Evolutionary conservation across 2,113 vertebrate species (phyloP).

Genomic region (Odontophorus gujanensis): DNA sequence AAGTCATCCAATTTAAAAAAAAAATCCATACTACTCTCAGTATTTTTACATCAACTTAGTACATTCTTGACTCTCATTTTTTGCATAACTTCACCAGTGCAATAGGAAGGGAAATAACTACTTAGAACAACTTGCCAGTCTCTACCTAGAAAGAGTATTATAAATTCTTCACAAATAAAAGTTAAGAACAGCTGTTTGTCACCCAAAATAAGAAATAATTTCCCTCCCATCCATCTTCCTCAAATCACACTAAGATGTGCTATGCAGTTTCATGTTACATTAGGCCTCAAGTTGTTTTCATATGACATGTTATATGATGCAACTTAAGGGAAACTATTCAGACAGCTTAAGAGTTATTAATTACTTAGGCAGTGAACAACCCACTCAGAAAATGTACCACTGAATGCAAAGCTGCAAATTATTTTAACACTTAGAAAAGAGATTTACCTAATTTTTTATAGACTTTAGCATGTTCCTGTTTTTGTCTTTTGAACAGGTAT

Average conservation of each 20-base stretch:
- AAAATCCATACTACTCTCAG: background rate
- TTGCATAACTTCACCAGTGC: background rate
- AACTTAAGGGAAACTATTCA: conserved; percentile 72
- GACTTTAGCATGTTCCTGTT: background rate
- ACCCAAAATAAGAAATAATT: conserved; percentile 64
- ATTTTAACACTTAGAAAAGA: background rate
- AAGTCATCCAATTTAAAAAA: conserved; percentile 67
- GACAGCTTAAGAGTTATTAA: conserved; percentile 72
- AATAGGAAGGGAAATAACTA: background rate
- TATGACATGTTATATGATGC: conserved; percentile 72
- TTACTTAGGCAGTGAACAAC: conserved; percentile 40
- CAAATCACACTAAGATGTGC: conserved; percentile 66
- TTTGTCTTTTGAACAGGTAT: background rate
- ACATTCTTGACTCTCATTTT: background rate
- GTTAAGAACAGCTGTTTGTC: conserved; percentile 56
- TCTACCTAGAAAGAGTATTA: background rate
- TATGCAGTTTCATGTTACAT: conserved; percentile 50
- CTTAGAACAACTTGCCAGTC: background rate
- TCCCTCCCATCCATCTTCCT: conserved; percentile 70
- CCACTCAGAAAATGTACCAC: conserved; percentile 4
- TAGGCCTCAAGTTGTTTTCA: conserved; percentile 67
- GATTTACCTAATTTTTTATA: background rate
- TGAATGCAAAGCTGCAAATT: conserved; percentile 19
- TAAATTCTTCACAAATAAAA: conserved; percentile 52
- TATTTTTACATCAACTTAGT: background rate